These are phyloP conservation scores for Semnornis frantzii DNA, from an alignment of 2,113 vertebrate species.

Conservation along the genomic window DNA sequence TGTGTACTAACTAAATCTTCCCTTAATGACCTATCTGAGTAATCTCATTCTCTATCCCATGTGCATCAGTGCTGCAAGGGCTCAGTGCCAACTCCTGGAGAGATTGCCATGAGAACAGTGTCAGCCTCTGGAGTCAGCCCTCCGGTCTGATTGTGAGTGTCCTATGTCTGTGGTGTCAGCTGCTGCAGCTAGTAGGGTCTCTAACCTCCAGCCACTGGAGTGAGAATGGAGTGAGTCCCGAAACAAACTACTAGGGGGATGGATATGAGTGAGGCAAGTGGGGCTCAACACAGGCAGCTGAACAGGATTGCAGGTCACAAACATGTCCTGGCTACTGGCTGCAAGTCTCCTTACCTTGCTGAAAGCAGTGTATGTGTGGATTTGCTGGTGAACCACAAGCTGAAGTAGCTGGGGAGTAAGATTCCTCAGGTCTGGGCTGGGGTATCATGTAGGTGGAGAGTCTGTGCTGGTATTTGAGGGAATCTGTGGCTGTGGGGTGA, in stretches of 20 bases:
- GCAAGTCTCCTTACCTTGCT: background rate
- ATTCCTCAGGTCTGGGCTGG: accelerated
- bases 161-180: background rate
- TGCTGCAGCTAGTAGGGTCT: background rate
- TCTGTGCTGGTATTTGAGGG: accelerated
- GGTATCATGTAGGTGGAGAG: no score
- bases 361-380: accelerated
- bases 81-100: background rate
- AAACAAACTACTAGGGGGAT: accelerated
- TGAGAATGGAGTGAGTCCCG: background rate
- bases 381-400: background rate
- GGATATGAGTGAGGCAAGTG: accelerated
- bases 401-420: accelerated
- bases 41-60: background rate
- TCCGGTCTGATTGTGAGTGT: accelerated
- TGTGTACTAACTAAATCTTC: background rate
- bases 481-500: background rate
- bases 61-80: background rate
- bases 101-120: background rate
- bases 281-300: accelerated
- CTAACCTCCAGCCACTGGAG: background rate
- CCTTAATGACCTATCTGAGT: background rate
- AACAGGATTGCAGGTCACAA: accelerated
- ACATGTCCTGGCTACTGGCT: accelerated
- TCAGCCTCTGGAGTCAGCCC: background rate